Conservation (phyloP, 2,113 vertebrate genomes). For the Macaca mulatta region DNA sequence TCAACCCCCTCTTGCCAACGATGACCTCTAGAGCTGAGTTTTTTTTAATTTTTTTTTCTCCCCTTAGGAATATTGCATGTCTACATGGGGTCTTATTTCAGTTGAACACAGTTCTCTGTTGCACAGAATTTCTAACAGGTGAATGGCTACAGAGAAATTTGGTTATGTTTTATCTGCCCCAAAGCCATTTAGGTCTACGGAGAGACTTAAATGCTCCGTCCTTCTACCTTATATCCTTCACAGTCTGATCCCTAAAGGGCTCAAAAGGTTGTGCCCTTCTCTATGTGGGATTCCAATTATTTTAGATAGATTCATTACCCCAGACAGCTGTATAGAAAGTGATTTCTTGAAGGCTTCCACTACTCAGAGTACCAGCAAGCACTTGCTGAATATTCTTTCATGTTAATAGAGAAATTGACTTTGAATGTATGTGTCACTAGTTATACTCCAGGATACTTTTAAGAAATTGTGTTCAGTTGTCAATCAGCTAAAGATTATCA, state of each 20-base stretch:
- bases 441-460: neutral
- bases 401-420: neutral
- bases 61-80: neutral
- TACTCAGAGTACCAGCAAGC: neutral
- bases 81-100: conserved; percentile 22
- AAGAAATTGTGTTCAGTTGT: neutral
- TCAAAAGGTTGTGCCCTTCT: conserved; percentile 48
- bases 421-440: neutral
- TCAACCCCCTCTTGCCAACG: neutral
- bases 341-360: neutral
- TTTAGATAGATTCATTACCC: neutral
- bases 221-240: neutral
- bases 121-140: conserved; percentile 22
- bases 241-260: neutral
- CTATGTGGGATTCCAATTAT: conserved; percentile 46
- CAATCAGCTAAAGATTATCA: neutral
- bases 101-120: neutral
- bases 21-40: neutral
- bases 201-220: neutral
- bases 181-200: neutral
- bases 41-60: neutral
- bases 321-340: neutral
- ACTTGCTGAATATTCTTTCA: conserved; percentile 29
- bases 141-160: conserved; percentile 41
- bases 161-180: conserved; percentile 37